phyloP scores from a whole-genome alignment of 2,113 vertebrate genomes.

The Callipepla squamata region DNA sequence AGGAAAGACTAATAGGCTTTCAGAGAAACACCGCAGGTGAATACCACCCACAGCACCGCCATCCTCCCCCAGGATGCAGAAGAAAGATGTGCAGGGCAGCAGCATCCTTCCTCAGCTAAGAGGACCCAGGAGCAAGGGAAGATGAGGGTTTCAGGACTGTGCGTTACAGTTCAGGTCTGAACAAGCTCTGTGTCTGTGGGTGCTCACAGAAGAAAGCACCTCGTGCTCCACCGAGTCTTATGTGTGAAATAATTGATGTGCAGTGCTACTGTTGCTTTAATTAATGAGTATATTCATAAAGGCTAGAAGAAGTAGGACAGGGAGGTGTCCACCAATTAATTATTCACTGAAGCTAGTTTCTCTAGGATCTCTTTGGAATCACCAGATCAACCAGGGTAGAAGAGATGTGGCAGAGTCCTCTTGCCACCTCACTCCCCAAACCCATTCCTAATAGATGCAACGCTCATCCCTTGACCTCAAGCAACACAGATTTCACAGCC shows the following conservation, averaged over 20 bases:
- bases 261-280: not conserved
- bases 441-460: not conserved
- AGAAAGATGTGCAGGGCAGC: not conserved
- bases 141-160: not conserved
- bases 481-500: not conserved
- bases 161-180: not conserved
- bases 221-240: not conserved
- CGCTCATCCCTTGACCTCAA: not conserved
- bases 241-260: not conserved
- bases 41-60: not conserved
- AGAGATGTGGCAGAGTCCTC: not conserved
- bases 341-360: not conserved
- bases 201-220: not conserved
- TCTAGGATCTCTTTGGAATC: not conserved
- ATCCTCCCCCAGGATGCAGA: not conserved
- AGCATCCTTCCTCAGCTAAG: not conserved
- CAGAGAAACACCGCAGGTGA: constrained; percentile 1
- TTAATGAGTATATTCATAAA: not conserved
- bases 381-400: not conserved
- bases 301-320: not conserved
- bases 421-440: not conserved
- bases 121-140: not conserved
- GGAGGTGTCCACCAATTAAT: not conserved
- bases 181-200: not conserved
- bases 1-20: not conserved